These are phyloP conservation scores for Pseudomyrmex dendroicus DNA, from an alignment of 1,140 invertebrate genomes.

Conservation along the genomic window DNA sequence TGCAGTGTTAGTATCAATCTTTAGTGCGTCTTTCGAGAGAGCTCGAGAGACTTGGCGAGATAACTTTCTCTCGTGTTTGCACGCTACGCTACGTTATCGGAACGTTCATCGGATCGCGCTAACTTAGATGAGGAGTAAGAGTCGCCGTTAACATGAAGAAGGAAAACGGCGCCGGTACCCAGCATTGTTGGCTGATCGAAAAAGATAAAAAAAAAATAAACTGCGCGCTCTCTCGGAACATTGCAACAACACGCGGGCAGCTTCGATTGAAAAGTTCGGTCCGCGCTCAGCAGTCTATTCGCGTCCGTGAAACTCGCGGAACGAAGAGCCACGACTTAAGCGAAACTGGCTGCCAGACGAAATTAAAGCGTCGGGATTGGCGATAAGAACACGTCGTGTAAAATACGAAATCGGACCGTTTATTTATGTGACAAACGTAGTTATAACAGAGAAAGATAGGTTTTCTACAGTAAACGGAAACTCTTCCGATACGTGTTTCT, in stretches of 20 bases:
- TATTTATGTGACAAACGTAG: conserved; percentile 53
- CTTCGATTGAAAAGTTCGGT: conserved; percentile 53
- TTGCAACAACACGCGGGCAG: conserved; percentile 6
- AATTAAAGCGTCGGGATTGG: conserved; percentile 57
- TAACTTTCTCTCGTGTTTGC: not conserved
- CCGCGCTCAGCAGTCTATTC: conserved; percentile 47
- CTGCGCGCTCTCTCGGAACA: too few relatives aligned
- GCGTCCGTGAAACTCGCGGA: conserved; percentile 47
- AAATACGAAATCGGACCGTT: conserved; percentile 28
- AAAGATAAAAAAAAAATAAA: conserved; percentile 6
- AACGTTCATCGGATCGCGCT: not conserved
- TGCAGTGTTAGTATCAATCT: not conserved
- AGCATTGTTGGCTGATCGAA: conserved; percentile 29
- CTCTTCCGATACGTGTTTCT: conserved; percentile 8
- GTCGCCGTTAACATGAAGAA: conserved; percentile 16
- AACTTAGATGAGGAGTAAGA: conserved; percentile 10
- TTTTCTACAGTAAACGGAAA: conserved; percentile 2
- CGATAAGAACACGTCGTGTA: conserved; percentile 17
- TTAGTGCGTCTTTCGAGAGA: not conserved
- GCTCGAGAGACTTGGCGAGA: not conserved
- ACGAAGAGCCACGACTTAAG: conserved; percentile 11
- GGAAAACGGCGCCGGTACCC: conserved; percentile 8
- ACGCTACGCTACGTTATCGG: not conserved
- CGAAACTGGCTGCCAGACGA: conserved; percentile 46
- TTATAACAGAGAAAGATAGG: conserved; percentile 29